phyloP scores from a whole-genome alignment of 1,140 invertebrate species.

The Scaptodrosophila lebanonensis region DNA sequence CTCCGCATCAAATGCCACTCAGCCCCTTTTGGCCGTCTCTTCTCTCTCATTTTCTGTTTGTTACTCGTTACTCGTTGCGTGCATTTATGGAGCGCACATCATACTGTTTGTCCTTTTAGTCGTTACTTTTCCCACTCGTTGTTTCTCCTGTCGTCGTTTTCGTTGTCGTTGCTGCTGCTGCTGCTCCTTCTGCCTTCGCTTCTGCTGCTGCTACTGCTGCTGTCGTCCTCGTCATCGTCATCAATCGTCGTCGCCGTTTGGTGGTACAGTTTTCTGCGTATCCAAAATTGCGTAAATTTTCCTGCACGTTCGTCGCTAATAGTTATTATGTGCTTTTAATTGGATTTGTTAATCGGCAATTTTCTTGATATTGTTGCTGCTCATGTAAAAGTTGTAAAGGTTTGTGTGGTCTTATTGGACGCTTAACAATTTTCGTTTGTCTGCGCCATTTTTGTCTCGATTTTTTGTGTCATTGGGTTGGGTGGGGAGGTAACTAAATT shows the following conservation, averaged over 20 bases:
- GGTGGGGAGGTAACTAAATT: too few relatives aligned
- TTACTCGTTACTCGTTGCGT: constrained; percentile 54
- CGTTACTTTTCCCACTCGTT: constrained; percentile 62
- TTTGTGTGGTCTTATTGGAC: too few relatives aligned
- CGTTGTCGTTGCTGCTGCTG: too few relatives aligned
- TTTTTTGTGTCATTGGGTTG: too few relatives aligned
- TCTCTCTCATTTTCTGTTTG: not conserved
- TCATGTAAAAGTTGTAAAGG: too few relatives aligned
- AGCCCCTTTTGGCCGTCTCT: constrained; percentile 9
- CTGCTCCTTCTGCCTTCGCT: too few relatives aligned
- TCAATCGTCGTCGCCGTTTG: constrained; percentile 51
- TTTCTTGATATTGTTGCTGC: too few relatives aligned
- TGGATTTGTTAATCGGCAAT: not conserved
- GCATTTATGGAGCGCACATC: constrained; percentile 14
- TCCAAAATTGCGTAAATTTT: constrained; percentile 73
- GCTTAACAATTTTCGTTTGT: too few relatives aligned
- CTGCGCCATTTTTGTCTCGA: too few relatives aligned
- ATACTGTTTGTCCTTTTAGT: constrained; percentile 17
- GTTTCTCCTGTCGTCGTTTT: too few relatives aligned
- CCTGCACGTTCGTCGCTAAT: constrained; percentile 58
- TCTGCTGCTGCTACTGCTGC: not conserved
- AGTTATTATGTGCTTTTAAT: not conserved
- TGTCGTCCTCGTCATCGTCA: not conserved
- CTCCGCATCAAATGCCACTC: constrained; percentile 6
- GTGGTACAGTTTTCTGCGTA: constrained; percentile 74